Conservation (phyloP, 2,797 vertebrate genomes). For the Aphelocoma californica region DNA sequence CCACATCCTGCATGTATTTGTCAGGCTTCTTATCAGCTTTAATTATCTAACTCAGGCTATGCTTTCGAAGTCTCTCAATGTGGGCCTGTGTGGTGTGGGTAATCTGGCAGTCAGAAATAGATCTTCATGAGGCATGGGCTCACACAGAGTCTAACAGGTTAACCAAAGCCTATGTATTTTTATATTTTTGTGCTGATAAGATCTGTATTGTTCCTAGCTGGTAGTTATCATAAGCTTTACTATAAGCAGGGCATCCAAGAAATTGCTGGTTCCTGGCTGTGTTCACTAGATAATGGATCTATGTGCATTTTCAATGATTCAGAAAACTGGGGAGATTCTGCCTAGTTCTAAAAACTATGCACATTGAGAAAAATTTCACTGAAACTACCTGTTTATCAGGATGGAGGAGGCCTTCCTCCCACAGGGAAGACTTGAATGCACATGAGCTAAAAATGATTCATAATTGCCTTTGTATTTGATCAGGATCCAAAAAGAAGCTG, state of each 20-base stretch:
- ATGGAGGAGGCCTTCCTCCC: not conserved
- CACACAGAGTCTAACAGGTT: not conserved
- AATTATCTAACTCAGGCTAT: not conserved
- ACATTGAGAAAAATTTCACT: not conserved
- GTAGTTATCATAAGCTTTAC: not conserved
- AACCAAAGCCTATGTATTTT: not conserved
- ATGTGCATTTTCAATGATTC: not conserved
- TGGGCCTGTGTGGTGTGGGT: not conserved
- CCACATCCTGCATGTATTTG: not conserved
- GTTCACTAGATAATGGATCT: not conserved
- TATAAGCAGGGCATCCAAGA: not conserved
- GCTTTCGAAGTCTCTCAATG: not conserved
- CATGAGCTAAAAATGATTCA: not conserved
- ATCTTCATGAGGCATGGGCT: not conserved
- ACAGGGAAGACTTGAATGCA: not conserved
- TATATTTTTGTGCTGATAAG: not conserved
- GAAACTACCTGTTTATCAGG: not conserved
- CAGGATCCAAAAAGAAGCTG: constrained; percentile 82
- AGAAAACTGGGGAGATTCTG: not conserved
- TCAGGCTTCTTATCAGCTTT: not conserved
- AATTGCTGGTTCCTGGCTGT: not conserved
- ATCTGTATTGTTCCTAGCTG: not conserved
- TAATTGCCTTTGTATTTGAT: constrained; percentile 17
- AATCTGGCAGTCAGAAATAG: not conserved
- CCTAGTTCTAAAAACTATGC: not conserved